phyloP scores from a whole-genome alignment of 2,888 invertebrate genomes.

The Thymelicus lineola region DNA sequence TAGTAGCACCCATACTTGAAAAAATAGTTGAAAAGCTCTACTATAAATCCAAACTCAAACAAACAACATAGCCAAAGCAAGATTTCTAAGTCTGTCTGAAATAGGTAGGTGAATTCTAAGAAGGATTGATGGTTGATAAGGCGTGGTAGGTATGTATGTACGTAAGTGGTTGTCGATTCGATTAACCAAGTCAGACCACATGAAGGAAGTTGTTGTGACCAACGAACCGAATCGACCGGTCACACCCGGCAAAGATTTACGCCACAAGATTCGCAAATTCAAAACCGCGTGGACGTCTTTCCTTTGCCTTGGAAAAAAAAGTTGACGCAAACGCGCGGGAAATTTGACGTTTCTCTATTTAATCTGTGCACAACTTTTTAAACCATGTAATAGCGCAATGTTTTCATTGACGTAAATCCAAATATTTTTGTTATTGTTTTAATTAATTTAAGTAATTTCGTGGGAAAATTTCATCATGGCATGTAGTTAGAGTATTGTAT shows the following conservation, averaged over 20 bases:
- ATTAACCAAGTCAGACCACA: conserved; percentile 60
- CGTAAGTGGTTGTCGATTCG: conserved; percentile 42
- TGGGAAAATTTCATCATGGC: conserved; percentile 32
- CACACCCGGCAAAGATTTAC: conserved; percentile 73
- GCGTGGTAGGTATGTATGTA: conserved; percentile 23
- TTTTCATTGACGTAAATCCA: conserved; percentile 29
- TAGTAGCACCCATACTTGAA: no score
- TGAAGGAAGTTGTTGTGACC: conserved; percentile 67
- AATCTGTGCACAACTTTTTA: conserved; percentile 40
- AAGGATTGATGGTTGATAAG: conserved; percentile 24
- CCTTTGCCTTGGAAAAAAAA: conserved; percentile 52
- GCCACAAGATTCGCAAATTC: conserved; percentile 76
- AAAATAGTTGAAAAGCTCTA: no score
- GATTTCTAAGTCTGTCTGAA: not conserved
- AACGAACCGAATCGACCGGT: conserved; percentile 62
- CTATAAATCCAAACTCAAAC: not conserved
- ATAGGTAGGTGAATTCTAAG: conserved; percentile 16
- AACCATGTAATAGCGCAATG: conserved; percentile 29
- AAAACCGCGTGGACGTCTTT: conserved; percentile 68
- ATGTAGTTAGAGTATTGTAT: conserved; percentile 20
- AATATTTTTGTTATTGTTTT: conserved; percentile 31
- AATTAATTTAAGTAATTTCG: conserved; percentile 34
- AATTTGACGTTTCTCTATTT: conserved; percentile 45
- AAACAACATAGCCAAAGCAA: not conserved
- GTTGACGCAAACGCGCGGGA: conserved; percentile 48